phyloP scores from a whole-genome alignment of 2,113 vertebrate genomes.

The Dascyllus trimaculatus region DNA sequence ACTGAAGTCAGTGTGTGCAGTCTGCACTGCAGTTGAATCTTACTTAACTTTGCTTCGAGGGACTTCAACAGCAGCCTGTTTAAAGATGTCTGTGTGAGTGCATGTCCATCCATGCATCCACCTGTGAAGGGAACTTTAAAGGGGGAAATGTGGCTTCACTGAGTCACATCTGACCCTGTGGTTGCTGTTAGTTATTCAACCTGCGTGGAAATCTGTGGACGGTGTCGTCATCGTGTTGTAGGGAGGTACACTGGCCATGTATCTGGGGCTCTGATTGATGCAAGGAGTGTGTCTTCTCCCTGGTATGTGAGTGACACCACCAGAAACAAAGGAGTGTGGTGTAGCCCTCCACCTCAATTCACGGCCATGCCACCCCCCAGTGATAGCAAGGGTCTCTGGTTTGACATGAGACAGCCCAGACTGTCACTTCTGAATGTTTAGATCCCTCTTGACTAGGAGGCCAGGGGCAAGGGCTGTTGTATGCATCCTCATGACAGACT shows the following conservation, averaged over 20 bases:
- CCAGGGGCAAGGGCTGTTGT: conserved; percentile 82
- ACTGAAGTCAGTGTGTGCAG: conserved; percentile 62
- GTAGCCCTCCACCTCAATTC: conserved; percentile 75
- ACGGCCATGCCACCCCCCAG: conserved; percentile 69
- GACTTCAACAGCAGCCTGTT: conserved; percentile 61
- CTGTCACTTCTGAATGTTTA: conserved; percentile 83
- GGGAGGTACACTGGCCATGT: conserved; percentile 40
- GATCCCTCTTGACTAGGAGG: conserved; percentile 84
- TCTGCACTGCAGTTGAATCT: conserved; percentile 62
- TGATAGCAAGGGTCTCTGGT: conserved; percentile 78
- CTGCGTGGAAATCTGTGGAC: conserved; percentile 43
- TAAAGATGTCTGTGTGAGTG: conserved; percentile 14
- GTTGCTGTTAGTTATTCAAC: conserved; percentile 33
- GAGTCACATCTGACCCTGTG: conserved; percentile 10
- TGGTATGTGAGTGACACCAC: conserved; percentile 76
- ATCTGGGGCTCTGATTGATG: conserved; percentile 77
- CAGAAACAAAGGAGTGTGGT: conserved; percentile 80
- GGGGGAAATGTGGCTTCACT: not conserved
- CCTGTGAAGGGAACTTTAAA: not conserved
- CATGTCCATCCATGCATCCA: not conserved
- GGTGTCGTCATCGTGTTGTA: conserved; percentile 35
- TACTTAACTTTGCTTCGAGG: conserved; percentile 51
- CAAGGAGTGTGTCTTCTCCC: conserved; percentile 78
- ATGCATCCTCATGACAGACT: conserved; percentile 81
- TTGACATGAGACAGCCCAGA: conserved; percentile 84